Conservation (phyloP, 2,888 invertebrate species). For the Lasioglossum vierecki region DNA sequence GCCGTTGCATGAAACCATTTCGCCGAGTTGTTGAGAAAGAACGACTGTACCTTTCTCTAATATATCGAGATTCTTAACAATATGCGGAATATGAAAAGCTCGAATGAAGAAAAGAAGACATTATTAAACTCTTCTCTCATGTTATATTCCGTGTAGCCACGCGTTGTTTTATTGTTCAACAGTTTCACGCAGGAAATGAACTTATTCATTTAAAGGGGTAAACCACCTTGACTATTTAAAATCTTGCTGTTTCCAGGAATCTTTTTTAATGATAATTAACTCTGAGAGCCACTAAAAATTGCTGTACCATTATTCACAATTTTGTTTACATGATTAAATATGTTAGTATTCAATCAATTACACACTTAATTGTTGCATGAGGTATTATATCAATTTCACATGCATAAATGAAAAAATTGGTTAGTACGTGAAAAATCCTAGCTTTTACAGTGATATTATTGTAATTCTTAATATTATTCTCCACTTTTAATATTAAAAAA, state of each 20-base stretch:
- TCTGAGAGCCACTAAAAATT: too few relatives aligned
- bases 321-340: too few relatives aligned
- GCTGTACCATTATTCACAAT: too few relatives aligned
- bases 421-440: too few relatives aligned
- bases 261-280: background rate
- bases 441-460: too few relatives aligned
- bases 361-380: too few relatives aligned
- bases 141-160: background rate
- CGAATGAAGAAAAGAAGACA: background rate
- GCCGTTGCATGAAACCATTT: background rate
- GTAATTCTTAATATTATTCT: too few relatives aligned
- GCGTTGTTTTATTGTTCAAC: background rate
- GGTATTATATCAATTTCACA: too few relatives aligned
- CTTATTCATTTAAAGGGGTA: background rate
- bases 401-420: too few relatives aligned
- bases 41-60: background rate
- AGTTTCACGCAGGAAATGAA: background rate
- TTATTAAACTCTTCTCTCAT: conserved; percentile 8
- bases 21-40: background rate
- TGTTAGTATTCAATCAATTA: too few relatives aligned
- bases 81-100: background rate
- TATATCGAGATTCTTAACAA: background rate
- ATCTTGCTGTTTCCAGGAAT: background rate
- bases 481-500: background rate
- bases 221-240: too few relatives aligned